These are phyloP conservation scores for Melieria crassipennis DNA, from an alignment of 2,888 invertebrate genomes.

Conservation along the genomic window DNA sequence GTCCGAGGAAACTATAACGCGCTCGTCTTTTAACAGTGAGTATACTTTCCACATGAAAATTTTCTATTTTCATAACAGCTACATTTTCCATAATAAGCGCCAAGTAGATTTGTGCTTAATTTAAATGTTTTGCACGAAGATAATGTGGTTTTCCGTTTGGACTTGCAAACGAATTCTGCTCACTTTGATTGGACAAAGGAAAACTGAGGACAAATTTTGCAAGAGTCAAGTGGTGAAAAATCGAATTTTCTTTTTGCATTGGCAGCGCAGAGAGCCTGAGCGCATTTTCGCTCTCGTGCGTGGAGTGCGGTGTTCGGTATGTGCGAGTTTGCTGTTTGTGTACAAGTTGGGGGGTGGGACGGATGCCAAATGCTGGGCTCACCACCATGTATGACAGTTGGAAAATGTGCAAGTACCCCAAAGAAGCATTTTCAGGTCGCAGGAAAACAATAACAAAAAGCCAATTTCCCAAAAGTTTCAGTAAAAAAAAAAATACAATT, in stretches of 20 bases:
- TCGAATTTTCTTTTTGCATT: constrained; percentile 34
- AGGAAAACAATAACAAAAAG: background rate
- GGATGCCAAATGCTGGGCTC: background rate
- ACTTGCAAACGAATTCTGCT: constrained; percentile 14
- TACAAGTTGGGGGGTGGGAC: background rate
- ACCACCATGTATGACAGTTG: background rate
- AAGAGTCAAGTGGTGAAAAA: constrained; percentile 40
- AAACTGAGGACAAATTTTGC: constrained; percentile 27
- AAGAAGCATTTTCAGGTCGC: background rate
- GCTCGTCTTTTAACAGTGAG: constrained; percentile 20
- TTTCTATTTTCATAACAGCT: too few species aligned
- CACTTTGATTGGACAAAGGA: background rate
- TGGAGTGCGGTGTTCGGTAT: background rate
- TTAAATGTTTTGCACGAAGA: background rate
- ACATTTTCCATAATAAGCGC: background rate
- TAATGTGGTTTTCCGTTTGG: background rate
- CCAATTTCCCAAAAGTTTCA: background rate
- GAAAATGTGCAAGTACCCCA: background rate
- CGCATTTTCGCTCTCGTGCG: background rate
- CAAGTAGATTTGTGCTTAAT: background rate
- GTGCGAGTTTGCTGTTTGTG: background rate
- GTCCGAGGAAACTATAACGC: constrained; percentile 32
- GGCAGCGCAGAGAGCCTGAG: constrained; percentile 12
- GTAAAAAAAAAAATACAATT: background rate
- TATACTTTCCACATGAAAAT: background rate